Evolutionary conservation across 2,888 invertebrate genomes (phyloP), one percentile per base, ranked within the genome.

Genomic region (Drosophila villosipedis): DNA sequence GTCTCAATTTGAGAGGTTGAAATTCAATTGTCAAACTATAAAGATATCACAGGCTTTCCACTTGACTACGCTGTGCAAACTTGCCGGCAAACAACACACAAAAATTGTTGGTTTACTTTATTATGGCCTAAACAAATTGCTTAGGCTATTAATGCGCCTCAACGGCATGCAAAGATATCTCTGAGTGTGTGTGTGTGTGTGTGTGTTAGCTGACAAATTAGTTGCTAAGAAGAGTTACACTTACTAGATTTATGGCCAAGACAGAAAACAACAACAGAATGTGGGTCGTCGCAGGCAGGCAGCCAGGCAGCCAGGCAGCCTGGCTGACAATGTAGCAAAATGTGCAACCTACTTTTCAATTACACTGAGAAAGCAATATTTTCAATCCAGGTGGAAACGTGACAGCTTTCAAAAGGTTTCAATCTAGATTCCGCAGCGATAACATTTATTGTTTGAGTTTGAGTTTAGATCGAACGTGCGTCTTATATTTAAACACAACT

Each of bases 291-390:
- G 67, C 71, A 47, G 39, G 39, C 28, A 49, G 16, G 10, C 59
- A 49, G 55, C n/a, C 41, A 49, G 16, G 10, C 59, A 49, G 55
- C n/a, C 41, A 0, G 61, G 3, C 12, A 5, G 41, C n/a, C n/a
- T 3, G 41, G 16, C 47, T 47, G 16, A 89, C 84, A 87, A 84
- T 87, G 84, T 79, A 71, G 60, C 76, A 67, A 90, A 84, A 90
- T 87, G 82, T 82, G 82, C 87, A 87, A 87, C 91, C 87, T 90
- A 90, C 89, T 89, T 87, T 87, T 73, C 82, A 90, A 85, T 85
- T 89, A 90, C 58, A 58, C 58, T 43, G 30, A 10, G 3, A 41
- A 31, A 6, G 31, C 43, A 31, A 25, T 31, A 22, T 31, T 16
- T 58, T 41, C 28, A 16, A 57, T n/a, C 9, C 37, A 39, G 28